Base-by-base conservation (phyloP, 1,140 invertebrate species). In the Cyclargus thomasi region DNA sequence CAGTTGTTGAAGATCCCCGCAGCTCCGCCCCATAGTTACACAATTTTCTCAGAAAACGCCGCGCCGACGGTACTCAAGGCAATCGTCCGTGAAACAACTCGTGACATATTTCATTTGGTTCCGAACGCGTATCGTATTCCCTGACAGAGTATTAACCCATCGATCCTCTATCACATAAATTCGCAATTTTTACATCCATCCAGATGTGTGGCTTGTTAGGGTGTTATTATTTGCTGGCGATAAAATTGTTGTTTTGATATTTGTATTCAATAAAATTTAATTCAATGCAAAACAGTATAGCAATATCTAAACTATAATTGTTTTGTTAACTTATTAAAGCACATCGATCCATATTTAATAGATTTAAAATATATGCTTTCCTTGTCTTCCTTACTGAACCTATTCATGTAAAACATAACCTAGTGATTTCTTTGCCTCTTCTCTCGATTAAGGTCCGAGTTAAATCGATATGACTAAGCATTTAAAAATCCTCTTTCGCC, bases 51-150 rank as follows among this genome's bases (percentile, higher is more conserved):
- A 75, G 78, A 80, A 81, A 70, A 75, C 65, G 71, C 68, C 65
- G 70, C 65, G 71, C 68, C 65, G 70, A 64, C 70, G 70, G 74
- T 67, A 75, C 75, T 76, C 74, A 75, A 70, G 63, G 63, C 83
- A 86, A 87, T 86, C 76, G 85, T 67, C 76, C 86, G 83, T 86
- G 82, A 85, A 86, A 86, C 82, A 80, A 80, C 77, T 81, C 79
- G 70, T 81, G 84, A 86, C 84, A 83, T 74, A 78, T 88, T 82
- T 88, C 84, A 86, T 85, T 83, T 78, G 78, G 68, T 70, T 72
- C 77, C 72, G 73, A 80, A 71, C 74, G 69, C 73, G 72, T 74
- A 71, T 80, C 75, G 71, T 73, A 71, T 77, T 69, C 73, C 71
- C 69, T 81, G 76, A 82, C 76, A 76, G 76, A 67, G 72, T 74